These are phyloP conservation scores for Melinopterus prodromus DNA, from an alignment of 2,888 invertebrate genomes.

Conservation along the genomic window DNA sequence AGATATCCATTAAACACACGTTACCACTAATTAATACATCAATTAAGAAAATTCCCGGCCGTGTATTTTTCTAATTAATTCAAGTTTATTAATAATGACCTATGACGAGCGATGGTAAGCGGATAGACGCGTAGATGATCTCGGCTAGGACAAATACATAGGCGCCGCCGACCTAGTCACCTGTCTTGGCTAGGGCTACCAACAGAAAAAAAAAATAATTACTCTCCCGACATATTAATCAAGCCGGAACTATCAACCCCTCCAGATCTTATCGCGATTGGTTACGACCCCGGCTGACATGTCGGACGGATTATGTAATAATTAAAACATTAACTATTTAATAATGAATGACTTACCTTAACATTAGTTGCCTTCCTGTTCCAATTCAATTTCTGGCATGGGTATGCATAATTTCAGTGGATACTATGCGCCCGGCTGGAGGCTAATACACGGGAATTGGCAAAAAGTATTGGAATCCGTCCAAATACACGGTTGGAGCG, in stretches of 20 bases:
- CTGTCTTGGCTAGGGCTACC: conserved; percentile 15
- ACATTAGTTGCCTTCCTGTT: background rate
- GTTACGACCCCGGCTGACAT: conserved; percentile 19
- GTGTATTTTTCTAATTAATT: conserved; percentile 35
- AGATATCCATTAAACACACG: conserved; percentile 29
- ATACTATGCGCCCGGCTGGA: background rate
- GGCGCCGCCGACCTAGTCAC: conserved; percentile 17
- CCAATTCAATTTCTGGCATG: background rate
- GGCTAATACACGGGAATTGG: background rate
- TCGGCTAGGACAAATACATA: conserved; percentile 21
- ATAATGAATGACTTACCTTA: conserved; percentile 10
- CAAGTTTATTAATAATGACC: conserved; percentile 30
- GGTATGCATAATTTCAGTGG: background rate
- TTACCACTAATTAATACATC: conserved; percentile 38
- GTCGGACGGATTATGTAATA: conserved; percentile 18
- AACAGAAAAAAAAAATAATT: conserved; percentile 34
- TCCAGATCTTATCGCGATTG: conserved; percentile 14
- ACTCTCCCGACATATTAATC: conserved; percentile 36
- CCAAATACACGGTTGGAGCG: background rate
- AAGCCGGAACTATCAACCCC: conserved; percentile 24
- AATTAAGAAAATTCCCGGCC: conserved; percentile 34
- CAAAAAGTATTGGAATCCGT: background rate
- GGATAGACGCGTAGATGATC: conserved; percentile 4
- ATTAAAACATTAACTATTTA: conserved; percentile 20
- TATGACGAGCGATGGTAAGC: conserved; percentile 20